Evolutionary conservation across 2,113 vertebrate species (phyloP), one percentile per base, ranked within the genome.

Genomic region (Ctenomys sociabilis): DNA sequence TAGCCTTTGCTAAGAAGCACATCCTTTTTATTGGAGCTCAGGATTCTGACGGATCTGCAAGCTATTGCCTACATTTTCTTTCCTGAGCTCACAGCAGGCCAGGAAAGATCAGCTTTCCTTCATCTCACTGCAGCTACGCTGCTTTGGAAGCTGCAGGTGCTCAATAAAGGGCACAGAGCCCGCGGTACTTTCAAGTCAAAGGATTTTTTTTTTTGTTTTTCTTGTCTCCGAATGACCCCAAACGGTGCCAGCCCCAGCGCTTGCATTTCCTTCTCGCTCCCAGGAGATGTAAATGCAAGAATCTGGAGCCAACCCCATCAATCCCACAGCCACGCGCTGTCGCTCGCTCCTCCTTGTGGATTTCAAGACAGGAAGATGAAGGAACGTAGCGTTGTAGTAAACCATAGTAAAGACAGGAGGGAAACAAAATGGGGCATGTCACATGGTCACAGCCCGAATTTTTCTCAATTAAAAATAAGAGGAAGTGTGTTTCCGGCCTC

Each of bases 371-470:
- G 83, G 66, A 90, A 95, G 91, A 81, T 22, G 45, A 90, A 84
- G 73, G 77, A 90, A 91, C 54, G 43, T 8, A 21, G 93, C 45
- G 22, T 78, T 28, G n/a, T 97, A 97, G 97, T 96, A 97, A 97
- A 93, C 59, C 78, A 63, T 97, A 97, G 96, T 96, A 97, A 87
- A 64, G 85, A 82, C 40, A 91, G 45, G 35, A 96, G 75, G 87
- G 85, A 96, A 93, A 96, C 97, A 98, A 97, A 97, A 98, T 96
- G 97, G 97, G 97, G 97, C 90, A n/a, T 10, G 94, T 97, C 97
- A 97, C 97, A 96, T 97, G 97, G 95, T 73, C 94, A 49, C 35
- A 7, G 95, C 90, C 94, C 52, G 96, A 89, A 91, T 97, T 97
- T 97, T 97, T 97, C 97, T 98, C 97, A 98, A 97, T 98, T 97